Base-by-base conservation (phyloP, 2,888 invertebrate species). In the Microctonus hyperodae region DNA sequence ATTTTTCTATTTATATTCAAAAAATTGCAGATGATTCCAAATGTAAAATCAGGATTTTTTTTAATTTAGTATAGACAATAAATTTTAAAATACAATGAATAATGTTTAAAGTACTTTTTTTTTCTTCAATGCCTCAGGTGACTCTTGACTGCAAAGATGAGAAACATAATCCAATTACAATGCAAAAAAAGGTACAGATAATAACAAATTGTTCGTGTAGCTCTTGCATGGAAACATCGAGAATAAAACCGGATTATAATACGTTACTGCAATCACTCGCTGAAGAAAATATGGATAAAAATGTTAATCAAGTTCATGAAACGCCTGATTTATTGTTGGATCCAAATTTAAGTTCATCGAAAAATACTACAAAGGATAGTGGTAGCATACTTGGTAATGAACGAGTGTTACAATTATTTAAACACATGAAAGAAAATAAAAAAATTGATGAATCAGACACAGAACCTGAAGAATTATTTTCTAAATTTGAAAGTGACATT, bases 171-270 rank as follows among this genome's bases (percentile, higher is more conserved):
- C 84, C 87, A 0, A 84, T 85, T 68, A 86, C 85, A 13, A 83
- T 88, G 76, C 86, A 87, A 67, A 89, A 89, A 79, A 85, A 87
- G 23, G 89, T 90, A 0, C 89, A 91, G 79, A 87, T 90, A 64
- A 90, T 91, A 65, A 87, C 87, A 16, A 89, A 90, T 73, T 91
- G 91, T 75, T 88, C 88, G 16, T 91, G 91, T 78, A 86, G 87
- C 67, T 87, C 88, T 0, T 90, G 90, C 74, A 86, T 86, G 70
- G 87, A 87, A 65, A 84, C 84, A 0, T 81, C 82, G 23, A 79
- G 77, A 57, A 80, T 81, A 70, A 79, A 81, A 51, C 77, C 82
- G 0, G 84, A 84, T 44, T 81, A 84, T 69, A 82, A 81, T 64
- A 80, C 78, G 11, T 71, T 83, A 0, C 73, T 83, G 1, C 83